Evolutionary conservation across 2,888 invertebrate genomes (phyloP).

Genomic region (Prenolepis imparis): DNA sequence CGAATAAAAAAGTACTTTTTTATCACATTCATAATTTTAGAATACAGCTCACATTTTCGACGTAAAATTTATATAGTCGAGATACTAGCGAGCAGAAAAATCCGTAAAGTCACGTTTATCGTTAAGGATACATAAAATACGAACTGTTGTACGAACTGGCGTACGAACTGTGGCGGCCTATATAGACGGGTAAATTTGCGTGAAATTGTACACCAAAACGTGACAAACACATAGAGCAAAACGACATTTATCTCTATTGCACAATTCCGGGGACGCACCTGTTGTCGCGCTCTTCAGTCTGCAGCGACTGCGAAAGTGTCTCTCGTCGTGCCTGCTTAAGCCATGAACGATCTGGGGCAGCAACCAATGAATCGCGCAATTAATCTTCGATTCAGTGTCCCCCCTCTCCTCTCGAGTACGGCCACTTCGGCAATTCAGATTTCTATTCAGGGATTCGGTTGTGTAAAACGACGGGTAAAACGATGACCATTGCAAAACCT

Average conservation of each 20-base stretch:
- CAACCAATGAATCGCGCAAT: conserved; percentile 75
- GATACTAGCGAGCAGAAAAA: not conserved
- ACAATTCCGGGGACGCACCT: conserved; percentile 51
- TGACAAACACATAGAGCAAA: conserved; percentile 35
- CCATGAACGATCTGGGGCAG: conserved; percentile 49
- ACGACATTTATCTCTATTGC: conserved; percentile 55
- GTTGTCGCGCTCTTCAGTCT: conserved; percentile 44
- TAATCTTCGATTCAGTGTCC: conserved; percentile 76
- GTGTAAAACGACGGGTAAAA: conserved; percentile 70
- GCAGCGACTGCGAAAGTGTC: conserved; percentile 65
- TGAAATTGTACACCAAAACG: conserved; percentile 34
- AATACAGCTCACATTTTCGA: not conserved
- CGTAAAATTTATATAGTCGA: not conserved
- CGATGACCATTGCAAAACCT: conserved; percentile 74
- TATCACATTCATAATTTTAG: not conserved
- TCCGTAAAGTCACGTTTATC: not conserved
- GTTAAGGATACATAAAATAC: not conserved
- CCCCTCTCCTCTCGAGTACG: conserved; percentile 46
- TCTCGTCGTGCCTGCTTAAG: conserved; percentile 73
- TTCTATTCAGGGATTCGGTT: conserved; percentile 68
- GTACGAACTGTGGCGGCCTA: not conserved
- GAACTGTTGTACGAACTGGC: too few relatives aligned
- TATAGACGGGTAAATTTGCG: conserved; percentile 31
- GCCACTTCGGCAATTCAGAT: conserved; percentile 73
- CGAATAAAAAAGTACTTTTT: conserved; percentile 2